Conservation (phyloP, 2,888 invertebrate genomes). For the Drosophila seclusa region DNA sequence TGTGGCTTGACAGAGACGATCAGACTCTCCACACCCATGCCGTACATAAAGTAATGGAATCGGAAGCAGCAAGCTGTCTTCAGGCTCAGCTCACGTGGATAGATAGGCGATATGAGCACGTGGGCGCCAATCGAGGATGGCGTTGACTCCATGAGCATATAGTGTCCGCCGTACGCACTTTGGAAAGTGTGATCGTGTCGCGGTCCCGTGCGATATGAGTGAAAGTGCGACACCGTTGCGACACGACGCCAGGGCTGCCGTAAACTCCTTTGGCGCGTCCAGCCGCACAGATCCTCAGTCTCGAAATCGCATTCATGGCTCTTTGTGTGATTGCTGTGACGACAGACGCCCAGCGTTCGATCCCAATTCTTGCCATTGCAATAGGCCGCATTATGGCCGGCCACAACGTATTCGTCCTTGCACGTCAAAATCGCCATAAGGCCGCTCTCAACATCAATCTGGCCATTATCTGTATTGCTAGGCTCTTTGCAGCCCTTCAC, state of each 20-base stretch:
- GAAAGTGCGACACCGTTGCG: constrained; percentile 84
- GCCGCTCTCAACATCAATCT: constrained; percentile 85
- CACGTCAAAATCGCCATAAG: constrained; percentile 89
- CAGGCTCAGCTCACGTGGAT: constrained; percentile 85
- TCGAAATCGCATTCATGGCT: constrained; percentile 82
- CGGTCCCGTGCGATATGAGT: constrained; percentile 88
- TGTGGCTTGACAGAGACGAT: constrained; percentile 86
- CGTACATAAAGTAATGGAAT: constrained; percentile 93
- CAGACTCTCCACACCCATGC: constrained; percentile 87
- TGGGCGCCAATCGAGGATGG: not conserved
- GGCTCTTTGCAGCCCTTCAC: constrained; percentile 87
- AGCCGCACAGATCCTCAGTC: constrained; percentile 89
- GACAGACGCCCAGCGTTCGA: constrained; percentile 88
- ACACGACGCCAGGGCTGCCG: constrained; percentile 91
- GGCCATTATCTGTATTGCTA: constrained; percentile 86
- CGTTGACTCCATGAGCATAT: constrained; percentile 91
- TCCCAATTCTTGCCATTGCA: constrained; percentile 92
- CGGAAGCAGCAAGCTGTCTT: constrained; percentile 86
- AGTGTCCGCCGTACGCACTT: constrained; percentile 88
- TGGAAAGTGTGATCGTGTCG: constrained; percentile 91
- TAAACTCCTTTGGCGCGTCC: constrained; percentile 88
- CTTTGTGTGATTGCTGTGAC: constrained; percentile 50
- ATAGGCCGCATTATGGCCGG: constrained; percentile 88
- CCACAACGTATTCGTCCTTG: constrained; percentile 87
- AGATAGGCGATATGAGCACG: constrained; percentile 91